A percentile compares a stretch with the other conserved stretches of the same genome.
Evolutionary conservation across 2,888 invertebrate genomes (phyloP).

Genomic region (Acanthosoma haemorrhoidale): DNA sequence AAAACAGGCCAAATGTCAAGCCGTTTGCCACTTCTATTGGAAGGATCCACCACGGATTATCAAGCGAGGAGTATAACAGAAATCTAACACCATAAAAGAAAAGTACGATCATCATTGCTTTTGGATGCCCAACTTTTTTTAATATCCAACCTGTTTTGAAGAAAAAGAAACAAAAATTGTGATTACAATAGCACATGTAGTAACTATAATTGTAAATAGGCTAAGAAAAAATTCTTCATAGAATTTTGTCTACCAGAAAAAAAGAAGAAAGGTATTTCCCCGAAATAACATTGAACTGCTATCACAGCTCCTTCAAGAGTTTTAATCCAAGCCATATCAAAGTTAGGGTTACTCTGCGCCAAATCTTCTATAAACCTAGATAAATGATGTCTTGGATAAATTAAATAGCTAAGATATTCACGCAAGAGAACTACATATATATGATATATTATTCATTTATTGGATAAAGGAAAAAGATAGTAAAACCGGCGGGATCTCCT

Average conservation of each 20-base stretch:
- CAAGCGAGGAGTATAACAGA: slow-evolving; percentile 72
- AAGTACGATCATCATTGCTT: slow-evolving; percentile 77
- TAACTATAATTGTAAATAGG: no score
- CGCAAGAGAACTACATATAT: no score
- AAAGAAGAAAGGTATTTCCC: slow-evolving; percentile 48
- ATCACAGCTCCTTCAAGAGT: slow-evolving; percentile 48
- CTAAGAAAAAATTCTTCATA: no score
- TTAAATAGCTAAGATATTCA: no score
- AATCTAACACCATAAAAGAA: slow-evolving; percentile 74
- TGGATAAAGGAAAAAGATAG: no score
- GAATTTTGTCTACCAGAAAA: slow-evolving; percentile 44
- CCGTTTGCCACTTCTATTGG: slow-evolving; percentile 83
- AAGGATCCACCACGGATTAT: slow-evolving; percentile 76
- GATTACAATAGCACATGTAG: no score
- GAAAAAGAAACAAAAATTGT: slow-evolving; percentile 29
- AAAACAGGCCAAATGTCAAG: slow-evolving; percentile 81
- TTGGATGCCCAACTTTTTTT: slow-evolving; percentile 71
- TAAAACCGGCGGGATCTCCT: no score
- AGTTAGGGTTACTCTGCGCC: slow-evolving; percentile 15
- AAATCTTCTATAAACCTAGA: slow-evolving; percentile 35
- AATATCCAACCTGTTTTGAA: slow-evolving; percentile 59
- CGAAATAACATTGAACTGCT: slow-evolving; percentile 46
- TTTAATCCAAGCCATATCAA: slow-evolving; percentile 45
- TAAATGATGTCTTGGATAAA: no score
- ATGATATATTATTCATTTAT: no score